Evolutionary conservation across 2,113 vertebrate species (phyloP), one percentile per base, ranked within the genome.

Genomic region (Cyprinodon tularosa): DNA sequence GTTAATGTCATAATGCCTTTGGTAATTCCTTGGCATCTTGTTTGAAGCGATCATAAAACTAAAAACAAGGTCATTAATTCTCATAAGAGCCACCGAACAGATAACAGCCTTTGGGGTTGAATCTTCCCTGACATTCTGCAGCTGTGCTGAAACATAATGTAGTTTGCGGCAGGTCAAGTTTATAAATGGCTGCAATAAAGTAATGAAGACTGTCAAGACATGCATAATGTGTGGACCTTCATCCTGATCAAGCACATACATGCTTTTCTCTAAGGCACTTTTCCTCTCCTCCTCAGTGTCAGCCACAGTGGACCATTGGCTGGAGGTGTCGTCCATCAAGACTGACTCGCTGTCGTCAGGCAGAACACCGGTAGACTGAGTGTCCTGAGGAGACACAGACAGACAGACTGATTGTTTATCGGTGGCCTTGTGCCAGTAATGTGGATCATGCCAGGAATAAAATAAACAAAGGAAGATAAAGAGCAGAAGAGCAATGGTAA

Each of bases 231-330:
- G 68, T 38, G 50, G 37, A 47, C 11, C 2, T 62, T 66, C 42
- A 8, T 36, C 66, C 4, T 66, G 66, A 38, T 40, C 2, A 61
- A 65, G 71, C n/a, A 93, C 96, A 82, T 94, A 97, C 96, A 96
- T 95, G 95, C 96, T 98, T 93, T 96, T 96, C 87, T 97, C 96
- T 91, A 96, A 93, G 90, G 96, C 96, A 86, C 74, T 90, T 83
- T 75, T 95, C 87, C 94, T 94, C 81, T 95, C 95, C 80, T 96
- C 95, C 83, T 96, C 95, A 20, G 91, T 96, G 89, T 97, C 93
- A 4, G 93, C 91, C 1, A 72, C 90, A 20, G 91, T 78, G 0
- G 93, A 94, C 75, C 93, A 94, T 76, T 96, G 94, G 81, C 94
- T 95, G 84, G 92, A 93, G 71, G 92, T 92, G 77, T 95, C 95